Conservation (phyloP, 1,140 invertebrate species). For the Andrena cerasifolii region DNA sequence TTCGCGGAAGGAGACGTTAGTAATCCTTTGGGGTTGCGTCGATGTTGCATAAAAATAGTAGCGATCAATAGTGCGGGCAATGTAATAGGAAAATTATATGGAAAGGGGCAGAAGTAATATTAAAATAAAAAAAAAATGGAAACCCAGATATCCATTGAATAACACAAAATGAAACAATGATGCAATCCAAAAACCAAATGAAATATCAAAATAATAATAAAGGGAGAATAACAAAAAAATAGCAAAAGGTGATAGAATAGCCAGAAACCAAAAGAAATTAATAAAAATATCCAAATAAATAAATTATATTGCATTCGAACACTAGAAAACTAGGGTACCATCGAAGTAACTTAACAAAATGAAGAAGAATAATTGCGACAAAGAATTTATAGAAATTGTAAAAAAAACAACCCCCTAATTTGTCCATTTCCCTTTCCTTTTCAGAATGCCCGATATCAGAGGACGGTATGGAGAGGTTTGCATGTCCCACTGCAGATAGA, state of each 20-base stretch:
- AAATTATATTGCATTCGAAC: no score
- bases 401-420: not conserved
- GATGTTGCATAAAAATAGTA: constrained; percentile 40
- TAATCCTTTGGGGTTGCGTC: constrained; percentile 7
- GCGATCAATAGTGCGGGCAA: constrained; percentile 18
- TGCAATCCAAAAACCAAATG: not conserved
- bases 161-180: not conserved
- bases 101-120: not conserved
- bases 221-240: no score
- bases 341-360: no score
- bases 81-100: constrained; percentile 32
- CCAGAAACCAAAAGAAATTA: no score
- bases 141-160: no score
- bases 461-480: constrained; percentile 96
- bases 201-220: no score
- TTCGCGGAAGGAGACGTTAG: constrained; percentile 1
- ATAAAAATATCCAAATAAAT: no score
- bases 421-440: constrained; percentile 64
- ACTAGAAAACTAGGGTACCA: no score
- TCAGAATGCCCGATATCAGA: constrained; percentile 95
- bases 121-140: not conserved
- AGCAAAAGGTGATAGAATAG: no score
- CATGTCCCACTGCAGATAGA: constrained; percentile 94
- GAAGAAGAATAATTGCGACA: no score
- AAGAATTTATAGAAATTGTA: no score